A percentile compares a stretch with the other conserved stretches of the same genome.
phyloP scores from a whole-genome alignment of 2,888 invertebrate species.

The Minunthozetes semirufus region DNA sequence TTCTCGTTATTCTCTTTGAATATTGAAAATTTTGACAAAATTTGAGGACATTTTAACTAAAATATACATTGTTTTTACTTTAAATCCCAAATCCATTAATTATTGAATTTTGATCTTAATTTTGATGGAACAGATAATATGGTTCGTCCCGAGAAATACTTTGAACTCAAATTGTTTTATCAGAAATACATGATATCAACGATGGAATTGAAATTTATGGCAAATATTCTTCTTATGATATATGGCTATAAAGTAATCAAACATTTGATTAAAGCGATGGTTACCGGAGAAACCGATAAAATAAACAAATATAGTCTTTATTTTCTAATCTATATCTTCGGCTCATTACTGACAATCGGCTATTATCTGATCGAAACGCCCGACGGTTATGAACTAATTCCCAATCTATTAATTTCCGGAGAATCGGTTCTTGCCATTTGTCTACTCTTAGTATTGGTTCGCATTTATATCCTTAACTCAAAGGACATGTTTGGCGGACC shows the following conservation, averaged over 20 bases:
- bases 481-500: slow-evolving; percentile 16
- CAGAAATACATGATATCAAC: slow-evolving; percentile 2
- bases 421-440: neutral
- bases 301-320: slow-evolving; percentile 2
- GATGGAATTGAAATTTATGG: slow-evolving; percentile 7
- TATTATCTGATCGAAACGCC: neutral
- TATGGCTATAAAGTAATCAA: neutral
- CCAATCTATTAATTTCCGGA: neutral
- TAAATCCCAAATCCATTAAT: no score
- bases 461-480: neutral
- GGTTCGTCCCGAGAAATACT: slow-evolving; percentile 1
- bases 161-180: slow-evolving; percentile 14
- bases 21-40: no score
- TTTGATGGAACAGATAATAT: neutral
- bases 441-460: neutral
- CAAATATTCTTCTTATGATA: neutral
- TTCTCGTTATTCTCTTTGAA: no score
- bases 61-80: no score
- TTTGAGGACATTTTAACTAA: no score
- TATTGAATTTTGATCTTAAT: no score
- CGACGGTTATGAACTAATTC: neutral
- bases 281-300: neutral
- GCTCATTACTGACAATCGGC: neutral
- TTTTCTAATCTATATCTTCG: neutral
- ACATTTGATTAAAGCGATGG: neutral